phyloP scores from a whole-genome alignment of 2,888 invertebrate species.

The Eilema sororculum region DNA sequence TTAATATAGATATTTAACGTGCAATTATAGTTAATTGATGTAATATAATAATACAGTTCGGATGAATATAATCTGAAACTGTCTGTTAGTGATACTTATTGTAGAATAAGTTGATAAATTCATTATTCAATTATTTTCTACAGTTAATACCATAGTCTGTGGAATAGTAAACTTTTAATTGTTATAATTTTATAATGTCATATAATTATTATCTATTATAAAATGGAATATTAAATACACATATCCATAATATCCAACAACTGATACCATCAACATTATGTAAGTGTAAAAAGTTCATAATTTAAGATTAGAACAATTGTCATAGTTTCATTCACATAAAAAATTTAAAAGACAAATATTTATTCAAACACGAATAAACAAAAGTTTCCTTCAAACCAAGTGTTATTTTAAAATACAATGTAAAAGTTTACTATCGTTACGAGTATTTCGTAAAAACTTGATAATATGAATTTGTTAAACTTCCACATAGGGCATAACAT shows the following conservation, averaged over 20 bases:
- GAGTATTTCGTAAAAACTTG: background rate
- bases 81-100: slow-evolving; percentile 36
- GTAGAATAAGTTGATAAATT: slow-evolving; percentile 25
- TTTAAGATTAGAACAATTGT: background rate
- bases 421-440: background rate
- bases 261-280: too few relatives aligned
- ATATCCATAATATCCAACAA: too few relatives aligned
- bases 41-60: slow-evolving; percentile 13
- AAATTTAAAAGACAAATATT: background rate
- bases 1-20: slow-evolving; percentile 26
- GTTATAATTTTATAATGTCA: background rate
- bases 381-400: background rate
- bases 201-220: too few relatives aligned
- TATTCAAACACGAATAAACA: background rate
- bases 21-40: slow-evolving; percentile 22
- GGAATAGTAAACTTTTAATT: background rate
- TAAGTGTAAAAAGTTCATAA: background rate
- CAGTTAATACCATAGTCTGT: background rate
- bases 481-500: slow-evolving; percentile 19
- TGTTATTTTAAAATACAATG: background rate
- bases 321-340: background rate
- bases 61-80: slow-evolving; percentile 19
- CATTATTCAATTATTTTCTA: background rate
- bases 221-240: too few relatives aligned
- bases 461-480: slow-evolving; percentile 3